These are phyloP conservation scores for Apeltes quadracus DNA, from an alignment of 2,113 vertebrate genomes.

Conservation along the genomic window DNA sequence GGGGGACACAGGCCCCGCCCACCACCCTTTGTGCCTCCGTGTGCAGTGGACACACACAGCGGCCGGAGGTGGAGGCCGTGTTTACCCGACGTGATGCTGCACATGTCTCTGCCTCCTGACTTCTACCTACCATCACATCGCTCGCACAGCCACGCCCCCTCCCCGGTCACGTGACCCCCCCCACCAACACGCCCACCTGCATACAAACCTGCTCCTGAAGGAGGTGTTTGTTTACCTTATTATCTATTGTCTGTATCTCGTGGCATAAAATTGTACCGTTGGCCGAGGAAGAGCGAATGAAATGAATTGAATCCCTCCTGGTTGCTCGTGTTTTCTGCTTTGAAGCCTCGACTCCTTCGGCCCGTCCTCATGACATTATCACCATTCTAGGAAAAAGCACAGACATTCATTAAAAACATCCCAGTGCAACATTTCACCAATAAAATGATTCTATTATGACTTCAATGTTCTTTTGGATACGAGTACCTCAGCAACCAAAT, in stretches of 20 bases:
- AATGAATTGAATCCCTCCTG: background rate
- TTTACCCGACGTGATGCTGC: too few species aligned
- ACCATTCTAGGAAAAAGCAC: background rate
- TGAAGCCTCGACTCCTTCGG: background rate
- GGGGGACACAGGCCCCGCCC: background rate
- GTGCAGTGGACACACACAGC: too few species aligned
- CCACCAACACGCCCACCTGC: background rate
- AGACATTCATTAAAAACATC: background rate
- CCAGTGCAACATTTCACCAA: background rate
- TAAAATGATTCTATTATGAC: background rate
- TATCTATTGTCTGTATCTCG: background rate
- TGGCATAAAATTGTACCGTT: too few species aligned
- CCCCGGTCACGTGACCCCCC: background rate
- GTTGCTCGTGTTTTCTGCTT: background rate
- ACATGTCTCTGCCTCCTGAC: too few species aligned
- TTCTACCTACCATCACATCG: too few species aligned
- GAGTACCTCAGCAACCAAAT: background rate
- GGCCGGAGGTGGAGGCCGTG: background rate
- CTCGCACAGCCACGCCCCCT: too few species aligned
- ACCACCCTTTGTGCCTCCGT: constrained; percentile 3
- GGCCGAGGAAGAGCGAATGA: too few species aligned
- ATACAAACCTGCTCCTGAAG: background rate
- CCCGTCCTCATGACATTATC: too few species aligned
- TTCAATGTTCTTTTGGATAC: too few species aligned
- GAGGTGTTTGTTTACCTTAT: background rate